A percentile compares a stretch with the other conserved stretches of the same genome.
phyloP scores from a whole-genome alignment of 53 echinoderm and acorn worm genomes.

The Pentamera pediparva region DNA sequence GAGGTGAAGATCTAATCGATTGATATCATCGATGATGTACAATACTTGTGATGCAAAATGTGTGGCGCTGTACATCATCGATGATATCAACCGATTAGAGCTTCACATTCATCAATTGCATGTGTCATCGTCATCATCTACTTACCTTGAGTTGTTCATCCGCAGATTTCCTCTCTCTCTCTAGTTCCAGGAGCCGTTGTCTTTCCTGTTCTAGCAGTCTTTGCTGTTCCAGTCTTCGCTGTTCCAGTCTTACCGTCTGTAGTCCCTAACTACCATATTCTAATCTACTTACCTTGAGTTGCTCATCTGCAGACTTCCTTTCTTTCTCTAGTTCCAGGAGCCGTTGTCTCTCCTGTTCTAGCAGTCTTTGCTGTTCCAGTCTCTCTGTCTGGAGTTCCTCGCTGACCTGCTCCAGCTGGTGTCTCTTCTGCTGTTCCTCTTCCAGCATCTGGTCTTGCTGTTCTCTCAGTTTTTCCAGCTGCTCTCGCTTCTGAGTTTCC shows the following conservation, averaged over 20 bases:
- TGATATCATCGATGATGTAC: no score
- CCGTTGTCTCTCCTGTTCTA: constrained; percentile 61
- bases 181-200: no score
- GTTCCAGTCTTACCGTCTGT: no score
- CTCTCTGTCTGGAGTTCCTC: constrained; percentile 68
- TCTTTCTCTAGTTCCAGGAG: constrained; percentile 62
- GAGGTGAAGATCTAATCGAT: no score
- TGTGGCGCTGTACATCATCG: no score
- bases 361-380: constrained; percentile 52
- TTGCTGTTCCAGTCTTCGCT: no score
- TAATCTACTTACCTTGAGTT: constrained; percentile 67
- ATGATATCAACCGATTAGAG: no score
- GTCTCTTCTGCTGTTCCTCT: constrained; percentile 68
- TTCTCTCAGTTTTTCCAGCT: constrained; percentile 68
- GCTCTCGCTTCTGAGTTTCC: constrained; percentile 70
- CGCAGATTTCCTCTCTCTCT: no score
- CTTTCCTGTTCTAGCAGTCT: no score
- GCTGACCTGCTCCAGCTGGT: constrained; percentile 73
- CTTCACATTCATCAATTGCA: background rate
- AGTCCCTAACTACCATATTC: no score
- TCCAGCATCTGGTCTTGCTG: constrained; percentile 69
- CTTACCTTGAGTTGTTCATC: no score
- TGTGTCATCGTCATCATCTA: no score
- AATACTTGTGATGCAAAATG: background rate
- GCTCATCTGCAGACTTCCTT: constrained; percentile 62